These are phyloP conservation scores for Manacus vitellinus DNA, from an alignment of 2,113 vertebrate species.

Conservation along the genomic window DNA sequence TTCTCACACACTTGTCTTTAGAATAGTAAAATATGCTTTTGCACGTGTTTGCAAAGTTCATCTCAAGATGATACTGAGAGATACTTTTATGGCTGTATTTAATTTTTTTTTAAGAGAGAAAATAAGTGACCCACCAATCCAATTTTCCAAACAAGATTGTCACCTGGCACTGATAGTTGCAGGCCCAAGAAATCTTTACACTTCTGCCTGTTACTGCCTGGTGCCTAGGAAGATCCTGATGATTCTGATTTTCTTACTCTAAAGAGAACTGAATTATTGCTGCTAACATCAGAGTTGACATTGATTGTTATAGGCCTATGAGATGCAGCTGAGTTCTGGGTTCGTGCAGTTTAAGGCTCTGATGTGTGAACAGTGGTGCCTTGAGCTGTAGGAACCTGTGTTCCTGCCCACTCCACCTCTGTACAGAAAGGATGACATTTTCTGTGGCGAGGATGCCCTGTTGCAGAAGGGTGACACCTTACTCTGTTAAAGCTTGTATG, in stretches of 20 bases:
- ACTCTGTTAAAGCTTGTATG: neutral
- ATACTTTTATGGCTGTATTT: neutral
- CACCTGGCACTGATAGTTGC: neutral
- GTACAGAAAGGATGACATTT: neutral
- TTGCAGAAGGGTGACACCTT: neutral
- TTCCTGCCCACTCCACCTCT: neutral
- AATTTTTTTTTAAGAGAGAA: neutral
- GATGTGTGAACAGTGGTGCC: neutral
- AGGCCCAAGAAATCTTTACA: neutral
- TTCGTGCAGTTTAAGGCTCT: fast-evolving
- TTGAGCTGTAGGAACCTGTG: neutral
- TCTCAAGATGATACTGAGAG: neutral
- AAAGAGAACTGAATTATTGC: neutral
- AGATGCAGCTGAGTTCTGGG: neutral
- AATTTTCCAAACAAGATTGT: neutral
- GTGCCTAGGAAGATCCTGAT: neutral
- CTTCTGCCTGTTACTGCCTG: neutral
- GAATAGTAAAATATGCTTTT: neutral
- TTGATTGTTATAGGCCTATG: neutral
- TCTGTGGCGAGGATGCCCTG: fast-evolving
- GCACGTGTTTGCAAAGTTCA: neutral
- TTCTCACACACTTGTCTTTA: neutral
- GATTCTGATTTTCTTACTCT: neutral
- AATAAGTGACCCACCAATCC: neutral
- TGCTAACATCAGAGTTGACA: neutral